Conservation (phyloP, 64 coral and sea anemone genomes). For the Cladopsammia gracilis region DNA sequence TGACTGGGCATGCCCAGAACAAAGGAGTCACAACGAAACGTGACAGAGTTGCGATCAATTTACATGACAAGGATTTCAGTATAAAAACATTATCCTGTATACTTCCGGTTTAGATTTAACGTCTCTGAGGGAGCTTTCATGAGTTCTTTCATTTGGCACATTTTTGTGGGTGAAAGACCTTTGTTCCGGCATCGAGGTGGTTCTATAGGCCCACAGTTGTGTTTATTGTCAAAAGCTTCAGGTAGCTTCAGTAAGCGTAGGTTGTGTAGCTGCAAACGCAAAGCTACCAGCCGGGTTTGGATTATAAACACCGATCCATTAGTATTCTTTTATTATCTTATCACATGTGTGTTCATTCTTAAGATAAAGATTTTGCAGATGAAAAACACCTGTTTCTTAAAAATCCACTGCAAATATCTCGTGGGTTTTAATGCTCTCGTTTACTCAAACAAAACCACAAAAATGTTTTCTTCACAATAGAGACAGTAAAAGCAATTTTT, state of each 20-base stretch:
- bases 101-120: constrained; percentile 41
- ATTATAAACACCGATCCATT: background rate
- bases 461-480: background rate
- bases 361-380: background rate
- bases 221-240: background rate
- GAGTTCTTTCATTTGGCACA: background rate
- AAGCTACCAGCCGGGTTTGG: background rate
- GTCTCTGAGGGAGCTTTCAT: background rate
- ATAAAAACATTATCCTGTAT: background rate
- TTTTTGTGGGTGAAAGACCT: constrained; percentile 7
- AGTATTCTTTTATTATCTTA: background rate
- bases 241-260: background rate
- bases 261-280: background rate
- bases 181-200: background rate
- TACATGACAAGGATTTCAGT: background rate
- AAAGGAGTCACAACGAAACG: constrained; percentile 18
- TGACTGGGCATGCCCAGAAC: constrained; percentile 50
- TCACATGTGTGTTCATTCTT: background rate
- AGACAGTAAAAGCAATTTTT: background rate
- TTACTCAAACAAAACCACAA: background rate
- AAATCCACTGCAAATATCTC: background rate
- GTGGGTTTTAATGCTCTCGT: background rate
- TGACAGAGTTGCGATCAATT: background rate
- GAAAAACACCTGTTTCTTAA: background rate
- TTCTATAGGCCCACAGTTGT: background rate